Conservation (phyloP, 2,888 invertebrate species). For the Synergus umbraculus region DNA sequence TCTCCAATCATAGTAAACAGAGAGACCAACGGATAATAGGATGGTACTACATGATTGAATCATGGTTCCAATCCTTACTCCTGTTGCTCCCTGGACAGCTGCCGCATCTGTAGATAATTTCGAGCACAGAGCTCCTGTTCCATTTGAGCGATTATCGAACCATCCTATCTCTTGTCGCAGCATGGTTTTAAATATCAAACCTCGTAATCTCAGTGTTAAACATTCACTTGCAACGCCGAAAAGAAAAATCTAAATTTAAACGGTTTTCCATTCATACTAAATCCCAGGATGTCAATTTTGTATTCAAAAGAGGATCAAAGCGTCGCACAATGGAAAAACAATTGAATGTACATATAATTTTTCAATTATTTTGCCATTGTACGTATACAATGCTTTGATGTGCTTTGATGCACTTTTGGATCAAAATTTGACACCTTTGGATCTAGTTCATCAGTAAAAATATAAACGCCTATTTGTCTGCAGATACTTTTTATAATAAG, state of each 20-base stretch:
- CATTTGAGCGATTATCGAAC: conserved; percentile 86
- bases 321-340: too few species aligned
- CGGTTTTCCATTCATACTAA: not conserved
- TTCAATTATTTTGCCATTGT: too few species aligned
- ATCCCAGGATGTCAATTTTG: too few species aligned
- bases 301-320: too few species aligned
- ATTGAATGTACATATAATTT: not conserved
- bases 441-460: too few species aligned
- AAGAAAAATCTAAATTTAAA: conserved; percentile 78
- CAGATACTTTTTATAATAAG: too few species aligned
- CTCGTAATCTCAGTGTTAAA: conserved; percentile 86
- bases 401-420: too few species aligned
- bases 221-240: conserved; percentile 89
- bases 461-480: too few species aligned
- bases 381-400: too few species aligned
- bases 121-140: conserved; percentile 87
- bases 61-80: conserved; percentile 89
- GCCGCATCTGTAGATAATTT: conserved; percentile 88
- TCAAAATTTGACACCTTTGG: too few species aligned
- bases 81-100: conserved; percentile 90
- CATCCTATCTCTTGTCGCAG: conserved; percentile 86
- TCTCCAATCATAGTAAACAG: conserved; percentile 87
- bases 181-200: conserved; percentile 83
- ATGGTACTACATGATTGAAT: conserved; percentile 86
- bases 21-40: conserved; percentile 82